A percentile compares a stretch with the other conserved stretches of the same genome.
These are phyloP conservation scores for Xerus rutilus DNA, from an alignment of 2,797 vertebrate species.

Conservation along the genomic window DNA sequence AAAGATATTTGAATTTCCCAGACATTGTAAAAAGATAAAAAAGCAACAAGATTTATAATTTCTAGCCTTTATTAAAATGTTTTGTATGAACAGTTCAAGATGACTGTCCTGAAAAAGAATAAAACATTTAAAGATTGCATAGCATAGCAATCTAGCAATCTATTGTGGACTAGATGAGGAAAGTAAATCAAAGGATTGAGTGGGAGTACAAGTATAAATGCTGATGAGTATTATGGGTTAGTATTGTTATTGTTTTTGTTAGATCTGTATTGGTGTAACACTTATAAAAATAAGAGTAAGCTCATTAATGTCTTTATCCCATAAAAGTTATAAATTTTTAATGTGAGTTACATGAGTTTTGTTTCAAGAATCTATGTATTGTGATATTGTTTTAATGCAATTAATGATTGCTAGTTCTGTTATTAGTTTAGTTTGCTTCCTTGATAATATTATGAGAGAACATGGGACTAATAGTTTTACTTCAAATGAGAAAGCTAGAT, in stretches of 20 bases:
- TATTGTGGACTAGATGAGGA: neutral
- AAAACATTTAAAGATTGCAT: neutral
- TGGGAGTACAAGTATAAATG: neutral
- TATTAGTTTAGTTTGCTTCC: neutral
- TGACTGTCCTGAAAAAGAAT: neutral
- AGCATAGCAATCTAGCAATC: neutral
- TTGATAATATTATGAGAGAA: neutral
- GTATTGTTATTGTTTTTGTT: neutral
- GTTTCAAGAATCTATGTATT: neutral
- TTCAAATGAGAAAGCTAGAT: neutral
- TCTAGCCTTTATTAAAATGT: neutral
- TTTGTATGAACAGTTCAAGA: neutral
- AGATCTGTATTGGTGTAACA: neutral
- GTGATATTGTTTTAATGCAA: neutral
- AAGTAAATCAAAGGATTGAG: neutral
- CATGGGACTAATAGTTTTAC: neutral
- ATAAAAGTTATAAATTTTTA: neutral
- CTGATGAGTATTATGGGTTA: neutral
- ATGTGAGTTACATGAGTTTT: neutral
- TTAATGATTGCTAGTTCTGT: neutral
- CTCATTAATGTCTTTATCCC: neutral
- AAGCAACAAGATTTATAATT: neutral
- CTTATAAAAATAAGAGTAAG: neutral
- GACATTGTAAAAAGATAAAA: neutral
- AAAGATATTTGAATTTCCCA: neutral